A percentile compares a stretch with the other conserved stretches of the same genome.
Conservation (phyloP, 1,140 invertebrate genomes). For the Sminthurides bifidus region DNA sequence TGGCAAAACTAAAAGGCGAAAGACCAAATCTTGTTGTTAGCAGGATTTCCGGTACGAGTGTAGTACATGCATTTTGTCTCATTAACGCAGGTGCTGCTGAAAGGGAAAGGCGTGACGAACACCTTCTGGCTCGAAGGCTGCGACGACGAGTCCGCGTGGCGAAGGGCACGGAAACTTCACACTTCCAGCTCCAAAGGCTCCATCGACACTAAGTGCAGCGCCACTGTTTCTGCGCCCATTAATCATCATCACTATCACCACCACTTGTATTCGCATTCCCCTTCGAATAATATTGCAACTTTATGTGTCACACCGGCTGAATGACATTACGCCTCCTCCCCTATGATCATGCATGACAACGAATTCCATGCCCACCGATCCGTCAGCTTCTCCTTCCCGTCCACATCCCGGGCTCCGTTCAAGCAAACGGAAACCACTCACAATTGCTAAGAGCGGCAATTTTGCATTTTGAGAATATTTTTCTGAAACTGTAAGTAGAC, state of each 20-base stretch:
- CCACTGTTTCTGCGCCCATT: slow-evolving; percentile 7
- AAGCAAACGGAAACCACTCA: too few relatives aligned
- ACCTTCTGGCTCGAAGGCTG: slow-evolving; percentile 82
- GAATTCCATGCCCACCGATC: too few relatives aligned
- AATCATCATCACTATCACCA: slow-evolving; percentile 10
- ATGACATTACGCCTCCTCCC: neutral
- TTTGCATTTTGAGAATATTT: too few relatives aligned
- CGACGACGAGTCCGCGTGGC: slow-evolving; percentile 38
- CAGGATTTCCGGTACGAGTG: neutral
- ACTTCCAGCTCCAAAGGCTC: slow-evolving; percentile 19
- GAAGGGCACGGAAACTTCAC: slow-evolving; percentile 14
- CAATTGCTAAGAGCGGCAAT: too few relatives aligned
- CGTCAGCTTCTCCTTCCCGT: too few relatives aligned
- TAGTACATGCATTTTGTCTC: neutral
- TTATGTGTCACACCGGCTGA: slow-evolving; percentile 29
- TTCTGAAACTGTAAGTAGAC: too few relatives aligned
- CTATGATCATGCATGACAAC: neutral
- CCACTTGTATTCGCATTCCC: slow-evolving; percentile 16
- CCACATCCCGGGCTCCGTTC: too few relatives aligned
- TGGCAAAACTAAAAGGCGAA: neutral
- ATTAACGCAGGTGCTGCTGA: slow-evolving; percentile 61
- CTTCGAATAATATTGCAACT: slow-evolving; percentile 27
- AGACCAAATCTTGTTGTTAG: neutral
- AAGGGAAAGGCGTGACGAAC: slow-evolving; percentile 77
- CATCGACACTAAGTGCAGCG: slow-evolving; percentile 19